phyloP scores from a whole-genome alignment of 2,888 invertebrate genomes.

The Limenitis camilla region DNA sequence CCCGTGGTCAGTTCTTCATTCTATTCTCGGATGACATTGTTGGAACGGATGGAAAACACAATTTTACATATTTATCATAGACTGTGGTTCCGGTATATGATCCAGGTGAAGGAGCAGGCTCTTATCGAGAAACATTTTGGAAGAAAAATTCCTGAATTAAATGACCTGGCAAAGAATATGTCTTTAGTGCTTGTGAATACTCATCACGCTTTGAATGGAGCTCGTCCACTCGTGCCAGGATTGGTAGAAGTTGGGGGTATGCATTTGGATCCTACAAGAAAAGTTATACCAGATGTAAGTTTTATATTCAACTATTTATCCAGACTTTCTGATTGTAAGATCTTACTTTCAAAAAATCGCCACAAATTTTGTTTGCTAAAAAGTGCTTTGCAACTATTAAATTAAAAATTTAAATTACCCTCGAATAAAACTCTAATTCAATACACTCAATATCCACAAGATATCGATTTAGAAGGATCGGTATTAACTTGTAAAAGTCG shows the following conservation, averaged over 20 bases:
- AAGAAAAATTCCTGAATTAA: conserved; percentile 52
- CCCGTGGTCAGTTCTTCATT: conserved; percentile 70
- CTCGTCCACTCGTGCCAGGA: conserved; percentile 70
- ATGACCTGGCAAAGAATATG: conserved; percentile 53
- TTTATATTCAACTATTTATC: background rate
- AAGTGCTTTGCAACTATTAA: no score
- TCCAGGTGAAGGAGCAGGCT: conserved; percentile 31
- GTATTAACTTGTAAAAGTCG: no score
- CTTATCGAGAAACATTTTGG: conserved; percentile 44
- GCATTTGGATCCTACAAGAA: conserved; percentile 47
- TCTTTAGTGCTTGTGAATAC: conserved; percentile 69
- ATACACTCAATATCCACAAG: no score
- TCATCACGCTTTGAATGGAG: conserved; percentile 71
- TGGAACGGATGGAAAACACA: conserved; percentile 62
- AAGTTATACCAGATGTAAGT: conserved; percentile 27
- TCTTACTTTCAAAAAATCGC: no score
- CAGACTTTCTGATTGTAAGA: background rate
- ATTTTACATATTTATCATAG: conserved; percentile 44
- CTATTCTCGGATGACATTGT: conserved; percentile 63
- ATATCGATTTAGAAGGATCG: no score
- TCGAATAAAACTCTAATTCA: no score
- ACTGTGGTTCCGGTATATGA: conserved; percentile 42
- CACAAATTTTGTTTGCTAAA: no score
- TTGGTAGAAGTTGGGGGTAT: conserved; percentile 78
- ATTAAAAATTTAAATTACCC: no score